Evolutionary conservation across 2,888 invertebrate species (phyloP), one percentile per base, ranked within the genome.

Genomic region (Lasioglossum lativentre): DNA sequence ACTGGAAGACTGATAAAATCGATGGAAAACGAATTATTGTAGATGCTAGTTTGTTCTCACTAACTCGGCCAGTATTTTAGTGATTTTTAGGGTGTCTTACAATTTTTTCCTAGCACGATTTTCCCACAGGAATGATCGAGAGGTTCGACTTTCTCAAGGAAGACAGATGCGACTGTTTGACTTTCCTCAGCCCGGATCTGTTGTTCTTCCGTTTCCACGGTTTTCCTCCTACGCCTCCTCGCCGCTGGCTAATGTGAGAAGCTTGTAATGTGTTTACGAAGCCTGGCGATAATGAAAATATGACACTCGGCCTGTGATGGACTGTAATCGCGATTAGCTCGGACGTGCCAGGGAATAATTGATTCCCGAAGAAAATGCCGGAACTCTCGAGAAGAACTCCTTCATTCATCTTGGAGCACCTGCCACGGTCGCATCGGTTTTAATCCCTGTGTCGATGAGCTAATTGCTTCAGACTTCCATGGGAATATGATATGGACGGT

Each of bases 211-310:
- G 80, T 80, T 75, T 88, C 73, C 74, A 59, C 71, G 52, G 72
- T 74, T 27, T 45, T 30, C 19, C 27, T 42, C 45, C 27, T 45
- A 38, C 63, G 66, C 23, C 40, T 72, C 71, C 63, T n/a, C 59
- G 30, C 30, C 38, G 23, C 30, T 47, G 74, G 85, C 85, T 92
- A 92, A 93, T 92, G 91, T 89, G 90, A 90, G 89, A 92, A 91
- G 83, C 90, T 88, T 91, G 92, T 93, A 92, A 92, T 90, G 92
- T 92, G 89, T 91, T 91, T 90, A 86, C 88, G 74, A 85, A 83
- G 71, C 86, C 84, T 72, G 73, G 52, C 52, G 71, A 87, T 93
- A 92, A 93, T 93, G 92, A 93, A 93, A 93, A 91, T 93, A 91
- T 90, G 90, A 90, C 92, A 88, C 80, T 76, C 68, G 72, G 77